These are phyloP conservation scores for Diglossa cyanea DNA, from an alignment of 2,797 vertebrate genomes.

Conservation along the genomic window DNA sequence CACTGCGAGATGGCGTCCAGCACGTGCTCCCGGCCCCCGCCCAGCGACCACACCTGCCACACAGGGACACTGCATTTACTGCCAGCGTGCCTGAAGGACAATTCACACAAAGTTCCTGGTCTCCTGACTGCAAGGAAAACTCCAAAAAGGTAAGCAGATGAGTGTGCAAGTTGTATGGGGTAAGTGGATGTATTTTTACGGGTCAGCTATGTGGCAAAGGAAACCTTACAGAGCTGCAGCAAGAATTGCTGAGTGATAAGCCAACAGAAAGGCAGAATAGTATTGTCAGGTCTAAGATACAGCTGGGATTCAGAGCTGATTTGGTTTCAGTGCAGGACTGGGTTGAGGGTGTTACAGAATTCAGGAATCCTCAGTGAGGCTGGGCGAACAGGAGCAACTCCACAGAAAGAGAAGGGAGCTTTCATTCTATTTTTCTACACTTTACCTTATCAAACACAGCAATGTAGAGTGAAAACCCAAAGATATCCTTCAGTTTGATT, in stretches of 20 bases:
- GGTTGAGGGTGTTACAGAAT: background rate
- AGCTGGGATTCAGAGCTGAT: background rate
- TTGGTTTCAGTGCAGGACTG: background rate
- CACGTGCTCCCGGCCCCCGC: conserved; percentile 85
- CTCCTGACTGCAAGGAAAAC: background rate
- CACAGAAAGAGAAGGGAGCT: background rate
- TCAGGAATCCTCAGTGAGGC: background rate
- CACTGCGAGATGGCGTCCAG: conserved; percentile 95
- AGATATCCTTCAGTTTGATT: conserved; percentile 82
- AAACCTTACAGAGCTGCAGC: background rate
- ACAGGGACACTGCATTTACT: background rate
- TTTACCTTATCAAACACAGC: conserved; percentile 91
- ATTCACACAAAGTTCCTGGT: background rate
- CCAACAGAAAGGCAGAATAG: background rate
- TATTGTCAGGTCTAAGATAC: background rate
- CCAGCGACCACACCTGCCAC: conserved; percentile 88
- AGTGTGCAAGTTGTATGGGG: background rate
- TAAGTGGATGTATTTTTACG: background rate
- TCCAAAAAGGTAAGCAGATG: background rate
- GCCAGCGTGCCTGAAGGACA: background rate
- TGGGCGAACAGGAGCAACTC: background rate
- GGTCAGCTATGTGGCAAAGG: background rate
- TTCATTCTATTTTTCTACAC: background rate
- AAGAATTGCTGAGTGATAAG: background rate
- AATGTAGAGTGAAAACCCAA: conserved; percentile 93